Base-by-base conservation (phyloP, 2,113 vertebrate genomes). In the Perognathus longimembris region DNA sequence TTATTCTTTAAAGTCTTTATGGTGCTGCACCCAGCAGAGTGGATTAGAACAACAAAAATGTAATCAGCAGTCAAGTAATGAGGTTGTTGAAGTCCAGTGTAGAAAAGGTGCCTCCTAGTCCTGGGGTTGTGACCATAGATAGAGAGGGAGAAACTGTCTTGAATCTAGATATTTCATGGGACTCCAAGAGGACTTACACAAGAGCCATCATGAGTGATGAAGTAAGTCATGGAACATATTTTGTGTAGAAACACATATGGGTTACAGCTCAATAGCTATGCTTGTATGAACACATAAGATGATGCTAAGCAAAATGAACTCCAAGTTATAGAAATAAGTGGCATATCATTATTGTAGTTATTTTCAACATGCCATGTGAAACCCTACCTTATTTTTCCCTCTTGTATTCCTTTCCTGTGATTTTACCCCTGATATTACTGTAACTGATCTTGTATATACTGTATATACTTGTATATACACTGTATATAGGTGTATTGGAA, bases 1-100 rank as follows among this genome's bases (percentile, higher is more conserved):
- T 57, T 85, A 75, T n/a, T 63, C 12, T 87, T 93, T 42, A 86
- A 86, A 86, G 80, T 2, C 34, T 75, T 69, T 84, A 42, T 36
- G 73, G 21, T 80, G 36, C 22, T 34, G 9, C 24, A 82, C 28
- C 59, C 6, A 70, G 70, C 40, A 40, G 28, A 42, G 17, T 84
- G 22, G 50, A 32, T 18, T 63, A 69, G 9, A 89, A 15, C 22
- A 14, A n/a, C n/a, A 90, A 90, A 69, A 85, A 74, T 54, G 40
- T 77, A 91, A 69, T 21, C 18, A 86, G 42, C 36, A 57, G 50
- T n/a, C n/a, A n/a, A n/a, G n/a, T 59, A 36, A 78, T 36, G 28
- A 85, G 38, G 18, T 42, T 91, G 24, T 30, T 84, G 38, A 73
- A 85, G 50, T 54, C 14, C 50, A 83, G 26, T 61, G 87, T 42